phyloP scores from a whole-genome alignment of 2,797 vertebrate genomes.

The Rhynchotus rufescens region DNA sequence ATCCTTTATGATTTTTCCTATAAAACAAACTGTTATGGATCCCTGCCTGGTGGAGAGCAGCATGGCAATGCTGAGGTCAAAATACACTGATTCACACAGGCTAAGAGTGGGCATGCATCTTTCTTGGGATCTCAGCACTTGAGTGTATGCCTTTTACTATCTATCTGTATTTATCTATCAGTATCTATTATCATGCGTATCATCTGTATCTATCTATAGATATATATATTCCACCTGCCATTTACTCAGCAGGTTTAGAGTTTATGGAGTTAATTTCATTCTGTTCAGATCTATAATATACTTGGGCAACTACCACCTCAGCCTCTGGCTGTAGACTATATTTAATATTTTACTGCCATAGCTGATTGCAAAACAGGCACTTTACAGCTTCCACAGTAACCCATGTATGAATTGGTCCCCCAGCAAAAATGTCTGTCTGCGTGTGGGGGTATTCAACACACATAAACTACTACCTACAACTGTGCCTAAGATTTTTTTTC shows the following conservation, averaged over 20 bases:
- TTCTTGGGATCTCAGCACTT: background rate
- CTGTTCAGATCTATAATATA: background rate
- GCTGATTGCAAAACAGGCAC: conserved; percentile 23
- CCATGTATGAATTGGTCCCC: background rate
- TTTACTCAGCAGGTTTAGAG: background rate
- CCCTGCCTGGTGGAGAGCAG: background rate
- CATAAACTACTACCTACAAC: background rate
- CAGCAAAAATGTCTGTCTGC: background rate
- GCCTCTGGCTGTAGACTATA: conserved; percentile 35
- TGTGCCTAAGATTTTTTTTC: background rate
- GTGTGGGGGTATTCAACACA: background rate
- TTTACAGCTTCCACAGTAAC: conserved; percentile 12
- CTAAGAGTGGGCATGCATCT: accelerated
- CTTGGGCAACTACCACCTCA: conserved; percentile 4
- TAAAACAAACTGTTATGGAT: background rate
- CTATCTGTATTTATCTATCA: background rate
- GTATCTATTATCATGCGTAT: background rate
- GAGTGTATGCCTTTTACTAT: background rate
- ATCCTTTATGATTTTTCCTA: background rate
- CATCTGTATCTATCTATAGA: too few species aligned
- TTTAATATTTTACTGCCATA: conserved; percentile 24
- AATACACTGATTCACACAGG: background rate
- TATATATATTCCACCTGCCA: background rate
- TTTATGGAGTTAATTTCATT: conserved; percentile 42
- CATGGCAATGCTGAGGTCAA: background rate